Evolutionary conservation across 2,113 vertebrate genomes (phyloP).

Genomic region (Platycercus adscitus): DNA sequence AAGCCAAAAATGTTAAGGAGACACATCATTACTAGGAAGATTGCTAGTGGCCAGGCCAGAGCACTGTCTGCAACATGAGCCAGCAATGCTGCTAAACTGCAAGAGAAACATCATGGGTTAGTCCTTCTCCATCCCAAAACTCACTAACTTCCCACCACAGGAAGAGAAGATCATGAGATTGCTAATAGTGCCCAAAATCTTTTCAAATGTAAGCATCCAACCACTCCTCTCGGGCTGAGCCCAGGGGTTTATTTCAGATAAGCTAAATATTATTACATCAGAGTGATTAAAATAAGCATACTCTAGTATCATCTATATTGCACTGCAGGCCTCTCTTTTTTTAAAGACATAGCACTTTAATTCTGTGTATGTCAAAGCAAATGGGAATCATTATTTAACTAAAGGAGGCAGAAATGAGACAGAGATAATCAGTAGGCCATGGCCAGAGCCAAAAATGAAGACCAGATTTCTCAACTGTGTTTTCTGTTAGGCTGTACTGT

Average conservation of each 20-base stretch:
- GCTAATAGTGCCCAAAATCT: not conserved
- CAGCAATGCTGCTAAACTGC: not conserved
- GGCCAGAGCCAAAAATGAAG: not conserved
- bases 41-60: not conserved
- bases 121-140: not conserved
- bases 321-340: not conserved
- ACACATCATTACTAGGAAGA: not conserved
- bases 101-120: not conserved
- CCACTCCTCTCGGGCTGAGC: not conserved
- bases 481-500: not conserved
- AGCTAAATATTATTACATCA: not conserved
- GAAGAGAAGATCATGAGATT: accelerated
- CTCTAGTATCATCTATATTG: not conserved
- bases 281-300: not conserved
- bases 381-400: not conserved
- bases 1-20: not conserved
- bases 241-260: not conserved
- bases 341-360: not conserved
- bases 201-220: not conserved
- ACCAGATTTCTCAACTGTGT: not conserved
- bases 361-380: not conserved
- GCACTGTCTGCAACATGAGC: not conserved
- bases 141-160: not conserved
- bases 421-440: not conserved
- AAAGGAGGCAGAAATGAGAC: not conserved